Evolutionary conservation across 2,113 vertebrate species (phyloP), one percentile per base, ranked within the genome.

Genomic region (Ranitomeya variabilis): DNA sequence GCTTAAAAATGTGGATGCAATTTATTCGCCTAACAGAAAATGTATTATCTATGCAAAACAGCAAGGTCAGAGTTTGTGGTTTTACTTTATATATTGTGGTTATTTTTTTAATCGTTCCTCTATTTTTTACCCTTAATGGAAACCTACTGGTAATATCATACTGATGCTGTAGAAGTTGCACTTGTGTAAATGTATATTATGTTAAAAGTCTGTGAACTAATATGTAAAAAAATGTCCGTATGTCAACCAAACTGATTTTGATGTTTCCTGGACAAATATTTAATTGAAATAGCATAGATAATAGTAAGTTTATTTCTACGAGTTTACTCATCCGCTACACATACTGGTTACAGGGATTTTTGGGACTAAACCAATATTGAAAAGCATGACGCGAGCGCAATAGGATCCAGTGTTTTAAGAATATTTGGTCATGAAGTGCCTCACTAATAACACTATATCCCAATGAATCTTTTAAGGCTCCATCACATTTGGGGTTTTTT

Each of bases 1-100:
- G 37, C 85, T 80, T 86, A 62, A 23, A 21, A 71, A 55, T 74
- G 64, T 74, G 37, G 59, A 78, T 77, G 85, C 74, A 86, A 66
- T 79, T 14, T n/a, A 66, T 64, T 62, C 73, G 64, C 69, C 62
- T 83, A 31, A 71, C 64, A 67, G 66, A 84, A 71, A 52, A 71
- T 84, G 82, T 84, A 84, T 71, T 55, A 84, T 84, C 82, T 84
- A 71, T 84, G 82, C 82, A 84, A 84, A 84, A 67, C 13, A n/a
- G 82, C 51, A 71, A 69, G 62, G 19, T 54, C 62, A 84, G 55
- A 55, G 16, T 60, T 62, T 37, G 67, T 71, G 60, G 15, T 84
- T 66, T 62, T 62, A 31, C 16, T 55, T 55, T 69, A 57, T 62
- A 69, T 83, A 54, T 16, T 69, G 45, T 67, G 19, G 19, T 21